Evolutionary conservation across 2,797 vertebrate species (phyloP), one percentile per base, ranked within the genome.

Genomic region (Lepilemur ruficaudatus): DNA sequence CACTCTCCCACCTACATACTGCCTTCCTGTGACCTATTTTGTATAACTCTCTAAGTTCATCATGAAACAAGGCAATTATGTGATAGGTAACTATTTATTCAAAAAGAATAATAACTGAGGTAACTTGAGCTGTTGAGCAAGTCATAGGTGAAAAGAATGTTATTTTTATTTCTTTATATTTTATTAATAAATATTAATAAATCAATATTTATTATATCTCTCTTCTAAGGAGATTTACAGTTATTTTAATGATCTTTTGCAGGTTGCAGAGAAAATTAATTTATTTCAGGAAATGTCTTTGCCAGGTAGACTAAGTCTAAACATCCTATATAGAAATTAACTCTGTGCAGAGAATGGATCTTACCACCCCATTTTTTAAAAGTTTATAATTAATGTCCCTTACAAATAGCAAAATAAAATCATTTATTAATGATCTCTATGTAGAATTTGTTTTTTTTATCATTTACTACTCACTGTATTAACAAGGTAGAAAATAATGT

Each of bases 321-420:
- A 82, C 2, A 87, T 30, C 20, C 20, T 52, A 70, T n/a, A 69
- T 1, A 72, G 18, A 69, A 93, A 89, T 89, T 83, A 92, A 61
- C 8, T 84, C 80, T 86, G 7, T 85, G 32, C 22, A 79, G 91
- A 84, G n/a, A 67, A 89, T 32, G 15, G 7, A 20, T 43, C 38
- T 43, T 43, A 59, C 17, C 5, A 43, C 9, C 14, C 17, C 2
- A 15, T 59, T 18, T 81, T 61, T 32, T 52, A 48, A 41, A 70
- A 30, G 15, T 30, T 90, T 75, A 78, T 48, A 70, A 82, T 88
- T 13, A 89, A 72, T 87, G 25, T 30, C 41, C 48, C 70, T 30
- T 89, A 15, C 81, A 80, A 92, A 83, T 23, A 92, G n/a, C 46
- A 75, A 96, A 96, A 90, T 22, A 92, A 92, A 93, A 82, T 65